phyloP scores from a whole-genome alignment of 2,113 vertebrate genomes.

The Oophaga pumilio region DNA sequence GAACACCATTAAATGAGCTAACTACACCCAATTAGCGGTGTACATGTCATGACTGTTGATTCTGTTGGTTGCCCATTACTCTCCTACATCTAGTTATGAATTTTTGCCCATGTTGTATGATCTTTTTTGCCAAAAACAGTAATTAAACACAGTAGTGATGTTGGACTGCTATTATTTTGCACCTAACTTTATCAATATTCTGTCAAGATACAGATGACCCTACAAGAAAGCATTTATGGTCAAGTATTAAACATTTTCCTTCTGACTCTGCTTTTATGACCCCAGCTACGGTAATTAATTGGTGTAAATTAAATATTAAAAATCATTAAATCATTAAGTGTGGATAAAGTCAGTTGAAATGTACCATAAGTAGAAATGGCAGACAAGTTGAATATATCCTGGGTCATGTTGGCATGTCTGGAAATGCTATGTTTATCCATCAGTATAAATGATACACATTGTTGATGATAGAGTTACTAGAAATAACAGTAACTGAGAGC shows the following conservation, averaged over 20 bases:
- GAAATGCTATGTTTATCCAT: slow-evolving; percentile 18
- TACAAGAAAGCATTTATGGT: not conserved
- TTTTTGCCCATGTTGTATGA: too few relatives aligned
- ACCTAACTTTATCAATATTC: not conserved
- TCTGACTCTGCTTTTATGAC: not conserved
- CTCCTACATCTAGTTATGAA: too few relatives aligned
- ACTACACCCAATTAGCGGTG: too few relatives aligned
- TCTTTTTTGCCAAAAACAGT: too few relatives aligned
- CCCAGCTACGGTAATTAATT: not conserved
- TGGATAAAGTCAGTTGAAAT: not conserved
- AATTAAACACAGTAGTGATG: too few relatives aligned
- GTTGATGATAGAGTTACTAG: slow-evolving; percentile 17
- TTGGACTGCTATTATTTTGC: not conserved
- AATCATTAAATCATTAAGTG: not conserved
- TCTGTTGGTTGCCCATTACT: too few relatives aligned
- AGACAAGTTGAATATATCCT: not conserved
- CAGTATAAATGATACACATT: slow-evolving; percentile 23
- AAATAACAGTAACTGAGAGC: slow-evolving; percentile 7
- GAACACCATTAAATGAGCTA: too few relatives aligned
- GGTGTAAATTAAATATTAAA: not conserved
- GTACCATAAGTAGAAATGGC: not conserved
- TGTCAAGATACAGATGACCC: not conserved
- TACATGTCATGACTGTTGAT: too few relatives aligned
- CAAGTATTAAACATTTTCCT: not conserved
- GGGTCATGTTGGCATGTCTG: not conserved